These are phyloP conservation scores for Danio choprae DNA, from an alignment of 2,797 vertebrate genomes.

Conservation along the genomic window DNA sequence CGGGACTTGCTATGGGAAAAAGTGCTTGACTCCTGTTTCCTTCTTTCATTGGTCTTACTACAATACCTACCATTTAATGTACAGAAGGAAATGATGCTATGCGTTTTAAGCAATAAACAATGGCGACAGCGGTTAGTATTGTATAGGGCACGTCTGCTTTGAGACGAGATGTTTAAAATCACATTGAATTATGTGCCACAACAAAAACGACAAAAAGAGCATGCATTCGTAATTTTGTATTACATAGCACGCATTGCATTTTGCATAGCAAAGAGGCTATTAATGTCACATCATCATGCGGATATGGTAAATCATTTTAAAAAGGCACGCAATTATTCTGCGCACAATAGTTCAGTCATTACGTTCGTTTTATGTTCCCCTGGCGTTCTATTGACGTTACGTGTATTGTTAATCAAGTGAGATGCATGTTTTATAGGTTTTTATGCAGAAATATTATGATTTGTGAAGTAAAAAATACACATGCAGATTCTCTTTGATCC, in stretches of 20 bases:
- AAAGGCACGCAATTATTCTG: background rate
- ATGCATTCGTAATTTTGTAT: background rate
- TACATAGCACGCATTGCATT: no score
- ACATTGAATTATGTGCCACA: background rate
- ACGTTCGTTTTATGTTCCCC: background rate
- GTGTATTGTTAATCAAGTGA: background rate
- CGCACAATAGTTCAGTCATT: background rate
- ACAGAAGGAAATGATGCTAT: conserved; percentile 55
- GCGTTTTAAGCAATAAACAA: conserved; percentile 48
- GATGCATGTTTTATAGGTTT: background rate
- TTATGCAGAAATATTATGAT: background rate
- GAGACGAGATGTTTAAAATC: conserved; percentile 20
- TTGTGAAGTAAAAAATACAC: background rate
- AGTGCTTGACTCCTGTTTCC: conserved; percentile 60
- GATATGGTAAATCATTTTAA: conserved; percentile 20
- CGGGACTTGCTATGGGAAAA: conserved; percentile 49
- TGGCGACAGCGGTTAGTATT: conserved; percentile 30
- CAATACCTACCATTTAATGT: conserved; percentile 49
- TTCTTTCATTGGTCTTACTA: conserved; percentile 46
- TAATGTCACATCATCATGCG: background rate
- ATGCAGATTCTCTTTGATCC: background rate
- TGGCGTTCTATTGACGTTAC: background rate
- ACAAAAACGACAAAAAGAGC: background rate
- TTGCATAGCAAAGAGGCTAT: background rate
- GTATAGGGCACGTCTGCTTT: background rate